Conservation (phyloP, 2,888 invertebrate genomes). For the Neoascia interrupta region DNA sequence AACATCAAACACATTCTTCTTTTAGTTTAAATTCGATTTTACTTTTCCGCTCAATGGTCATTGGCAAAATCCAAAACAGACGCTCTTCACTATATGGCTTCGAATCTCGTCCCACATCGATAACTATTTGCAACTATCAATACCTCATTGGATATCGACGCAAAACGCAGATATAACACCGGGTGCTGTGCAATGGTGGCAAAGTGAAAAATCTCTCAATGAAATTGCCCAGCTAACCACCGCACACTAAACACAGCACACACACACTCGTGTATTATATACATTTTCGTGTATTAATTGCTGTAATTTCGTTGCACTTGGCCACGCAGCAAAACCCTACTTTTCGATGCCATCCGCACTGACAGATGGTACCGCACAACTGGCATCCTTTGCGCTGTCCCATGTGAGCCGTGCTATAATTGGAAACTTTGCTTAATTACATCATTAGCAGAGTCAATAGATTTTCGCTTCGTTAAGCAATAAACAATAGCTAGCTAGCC, state of each 20-base stretch:
- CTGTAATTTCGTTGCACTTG: slow-evolving; percentile 62
- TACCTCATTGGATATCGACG: neutral
- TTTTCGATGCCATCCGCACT: neutral
- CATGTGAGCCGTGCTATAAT: slow-evolving; percentile 40
- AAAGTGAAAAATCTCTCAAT: slow-evolving; percentile 29
- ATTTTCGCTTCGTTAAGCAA: slow-evolving; percentile 70
- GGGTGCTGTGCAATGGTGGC: neutral
- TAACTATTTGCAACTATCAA: slow-evolving; percentile 43
- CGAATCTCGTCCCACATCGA: neutral
- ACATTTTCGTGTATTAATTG: slow-evolving; percentile 47
- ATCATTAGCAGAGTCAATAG: slow-evolving; percentile 78
- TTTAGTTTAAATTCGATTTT: slow-evolving; percentile 28
- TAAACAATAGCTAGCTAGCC: slow-evolving; percentile 68
- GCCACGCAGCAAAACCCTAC: neutral
- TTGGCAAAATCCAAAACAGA: slow-evolving; percentile 28
- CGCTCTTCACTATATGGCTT: slow-evolving; percentile 3
- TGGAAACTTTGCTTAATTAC: slow-evolving; percentile 74
- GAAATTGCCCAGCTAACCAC: too few species aligned
- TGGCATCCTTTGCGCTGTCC: slow-evolving; percentile 13
- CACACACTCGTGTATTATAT: neutral
- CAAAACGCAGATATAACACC: slow-evolving; percentile 8
- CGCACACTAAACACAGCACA: slow-evolving; percentile 5
- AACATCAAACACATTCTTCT: slow-evolving; percentile 19
- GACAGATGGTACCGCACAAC: slow-evolving; percentile 26
- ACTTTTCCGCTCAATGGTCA: slow-evolving; percentile 13